Conservation (phyloP, 2,113 vertebrate genomes). For the Mus pahari region DNA sequence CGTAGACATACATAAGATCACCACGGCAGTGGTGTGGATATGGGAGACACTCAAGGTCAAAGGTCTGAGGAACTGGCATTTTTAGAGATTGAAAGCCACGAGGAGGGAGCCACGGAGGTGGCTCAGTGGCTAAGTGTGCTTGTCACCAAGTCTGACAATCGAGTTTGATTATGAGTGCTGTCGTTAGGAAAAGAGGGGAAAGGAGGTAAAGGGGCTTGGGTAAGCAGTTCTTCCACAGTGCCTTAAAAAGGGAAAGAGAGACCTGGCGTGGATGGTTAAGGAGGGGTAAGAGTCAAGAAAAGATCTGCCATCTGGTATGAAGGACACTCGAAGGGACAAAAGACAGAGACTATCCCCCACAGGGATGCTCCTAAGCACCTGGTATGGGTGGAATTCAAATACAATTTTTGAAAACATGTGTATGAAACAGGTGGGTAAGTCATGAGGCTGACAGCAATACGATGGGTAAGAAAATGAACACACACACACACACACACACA, state of each 20-base stretch:
- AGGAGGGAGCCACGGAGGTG: background rate
- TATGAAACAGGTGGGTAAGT: background rate
- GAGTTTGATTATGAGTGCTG: background rate
- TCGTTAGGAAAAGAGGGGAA: background rate
- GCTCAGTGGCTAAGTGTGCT: background rate
- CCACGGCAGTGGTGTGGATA: too few relatives aligned
- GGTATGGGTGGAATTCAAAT: background rate
- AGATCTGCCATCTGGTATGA: background rate
- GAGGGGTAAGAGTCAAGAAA: background rate
- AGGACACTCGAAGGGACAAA: background rate
- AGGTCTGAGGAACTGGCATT: background rate
- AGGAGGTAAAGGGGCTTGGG: background rate
- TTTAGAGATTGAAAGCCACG: background rate
- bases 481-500: too few relatives aligned
- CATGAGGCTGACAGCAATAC: background rate
- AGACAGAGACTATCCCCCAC: background rate
- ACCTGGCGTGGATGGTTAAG: background rate
- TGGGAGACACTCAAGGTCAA: background rate
- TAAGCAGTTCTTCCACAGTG: background rate
- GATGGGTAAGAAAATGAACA: fast-evolving
- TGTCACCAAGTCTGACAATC: background rate
- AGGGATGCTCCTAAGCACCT: background rate
- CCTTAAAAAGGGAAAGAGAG: background rate
- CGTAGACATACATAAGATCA: background rate
- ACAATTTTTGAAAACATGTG: background rate